Base-by-base conservation (phyloP, 2,797 vertebrate genomes). In the Hozukius guyotensis region DNA sequence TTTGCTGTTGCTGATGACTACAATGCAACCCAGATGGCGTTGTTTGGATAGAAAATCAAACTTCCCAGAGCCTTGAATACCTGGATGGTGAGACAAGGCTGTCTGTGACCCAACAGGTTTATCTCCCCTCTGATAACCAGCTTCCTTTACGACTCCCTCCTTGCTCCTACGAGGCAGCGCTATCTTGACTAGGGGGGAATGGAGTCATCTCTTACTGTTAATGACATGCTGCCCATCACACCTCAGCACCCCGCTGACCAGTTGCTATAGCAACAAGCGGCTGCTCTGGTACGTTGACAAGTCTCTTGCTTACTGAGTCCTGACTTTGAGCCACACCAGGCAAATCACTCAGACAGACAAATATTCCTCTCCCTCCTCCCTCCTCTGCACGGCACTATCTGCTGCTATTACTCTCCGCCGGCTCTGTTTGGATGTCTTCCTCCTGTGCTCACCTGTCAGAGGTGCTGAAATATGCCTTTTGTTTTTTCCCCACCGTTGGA, bases 361-460 rank as follows among this genome's bases (percentile, higher is more conserved):
- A 82, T 80, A 69, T 62, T 59, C 65, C 38, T 46, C 42, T 56
- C 49, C 65, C 42, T 66, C 52, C 70, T 67, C 52, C 53, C 16
- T 73, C 66, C 63, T 62, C 32, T 63, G 75, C 70, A 61, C 76
- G 60, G 57, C 53, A 27, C 59, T 80, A 70, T 88, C 73, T 78
- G 70, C 66, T 13, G 73, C 64, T 9, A 34, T 90, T 84, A 82
- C 70, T 82, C 69, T 68, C 49, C 62, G 22, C 74, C 13, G 3
- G 64, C 72, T 42, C 72, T 72, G 72, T 87, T 85, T 73, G 56
- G 72, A 88, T 42, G 42, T 84, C 79, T 77, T 81, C 77, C 64
- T 87, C 80, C 53, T 71, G 75, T 63, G 71, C 82, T 91, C 75
- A 87, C 86, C 89, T 88, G 85, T 92, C 89, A 92, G 74, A 82